Conservation (phyloP, 2,113 vertebrate species). For the Globicephala melas region DNA sequence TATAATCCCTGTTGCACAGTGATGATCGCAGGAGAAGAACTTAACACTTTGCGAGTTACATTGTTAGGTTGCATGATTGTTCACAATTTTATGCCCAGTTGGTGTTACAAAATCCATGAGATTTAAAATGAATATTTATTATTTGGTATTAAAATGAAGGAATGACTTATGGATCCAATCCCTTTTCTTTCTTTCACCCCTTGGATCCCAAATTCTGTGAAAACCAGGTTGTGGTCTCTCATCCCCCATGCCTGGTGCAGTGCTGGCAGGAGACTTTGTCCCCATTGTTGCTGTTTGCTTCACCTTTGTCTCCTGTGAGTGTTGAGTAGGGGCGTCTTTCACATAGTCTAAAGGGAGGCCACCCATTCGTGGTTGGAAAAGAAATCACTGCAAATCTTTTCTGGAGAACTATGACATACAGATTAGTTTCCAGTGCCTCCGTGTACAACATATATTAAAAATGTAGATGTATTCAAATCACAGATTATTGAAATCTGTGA, state of each 20-base stretch:
- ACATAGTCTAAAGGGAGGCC: neutral
- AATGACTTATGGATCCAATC: neutral
- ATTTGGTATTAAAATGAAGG: conserved; percentile 47
- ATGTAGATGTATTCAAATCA: neutral
- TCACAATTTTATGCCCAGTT: conserved; percentile 32
- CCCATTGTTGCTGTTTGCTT: neutral
- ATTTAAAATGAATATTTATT: conserved; percentile 43
- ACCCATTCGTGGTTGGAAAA: neutral
- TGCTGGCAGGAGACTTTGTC: neutral
- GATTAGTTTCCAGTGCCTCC: neutral
- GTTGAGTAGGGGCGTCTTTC: neutral
- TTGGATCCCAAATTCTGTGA: neutral
- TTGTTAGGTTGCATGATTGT: neutral
- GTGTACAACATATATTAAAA: neutral
- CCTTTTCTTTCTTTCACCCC: neutral
- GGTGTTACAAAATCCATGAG: neutral
- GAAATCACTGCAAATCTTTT: neutral
- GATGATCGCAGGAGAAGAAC: neutral
- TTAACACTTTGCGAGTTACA: neutral
- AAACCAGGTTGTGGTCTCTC: neutral
- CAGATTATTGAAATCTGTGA: conserved; percentile 19
- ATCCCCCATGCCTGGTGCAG: no score
- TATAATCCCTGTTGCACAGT: neutral
- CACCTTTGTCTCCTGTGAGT: neutral
- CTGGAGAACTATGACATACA: neutral